A percentile compares a stretch with the other conserved stretches of the same genome.
phyloP scores from a whole-genome alignment of 2,888 invertebrate genomes.

The Liopterus haemorrhoidalis region DNA sequence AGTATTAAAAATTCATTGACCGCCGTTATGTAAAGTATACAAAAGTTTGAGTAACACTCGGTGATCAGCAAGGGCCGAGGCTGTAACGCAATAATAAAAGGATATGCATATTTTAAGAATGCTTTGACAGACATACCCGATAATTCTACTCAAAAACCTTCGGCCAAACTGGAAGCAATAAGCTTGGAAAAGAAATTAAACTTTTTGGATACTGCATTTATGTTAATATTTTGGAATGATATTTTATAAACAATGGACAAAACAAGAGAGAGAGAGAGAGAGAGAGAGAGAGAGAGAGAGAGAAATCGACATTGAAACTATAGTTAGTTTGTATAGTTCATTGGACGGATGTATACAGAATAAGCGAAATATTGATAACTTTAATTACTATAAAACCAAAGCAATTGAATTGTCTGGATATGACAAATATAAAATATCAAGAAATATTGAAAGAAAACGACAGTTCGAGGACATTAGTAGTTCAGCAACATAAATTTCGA shows the following conservation, averaged over 20 bases:
- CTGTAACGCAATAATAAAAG: not conserved
- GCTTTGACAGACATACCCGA: too few species aligned
- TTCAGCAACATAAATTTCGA: too few species aligned
- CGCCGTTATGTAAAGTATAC: constrained; percentile 1
- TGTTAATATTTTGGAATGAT: constrained; percentile 1
- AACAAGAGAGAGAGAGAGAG: not conserved
- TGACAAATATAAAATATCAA: too few species aligned
- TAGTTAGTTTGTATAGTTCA: not conserved
- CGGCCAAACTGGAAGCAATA: not conserved
- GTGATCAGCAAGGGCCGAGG: constrained; percentile 12
- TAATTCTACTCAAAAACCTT: too few species aligned
- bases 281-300: too few species aligned
- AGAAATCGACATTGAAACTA: not conserved
- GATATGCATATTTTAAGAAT: not conserved
- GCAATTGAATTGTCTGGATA: too few species aligned
- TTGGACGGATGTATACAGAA: too few species aligned
- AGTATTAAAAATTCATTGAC: constrained; percentile 25
- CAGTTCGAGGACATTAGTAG: too few species aligned
- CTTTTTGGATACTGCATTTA: constrained; percentile 2
- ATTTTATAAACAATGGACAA: constrained; percentile 2
- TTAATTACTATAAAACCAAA: too few species aligned
- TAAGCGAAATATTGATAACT: too few species aligned
- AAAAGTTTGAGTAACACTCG: constrained; percentile 10
- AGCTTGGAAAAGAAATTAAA: constrained; percentile 1
- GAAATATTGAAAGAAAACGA: too few species aligned